phyloP scores from a whole-genome alignment of 1,140 invertebrate species.

The Drosophila equinoxialis region DNA sequence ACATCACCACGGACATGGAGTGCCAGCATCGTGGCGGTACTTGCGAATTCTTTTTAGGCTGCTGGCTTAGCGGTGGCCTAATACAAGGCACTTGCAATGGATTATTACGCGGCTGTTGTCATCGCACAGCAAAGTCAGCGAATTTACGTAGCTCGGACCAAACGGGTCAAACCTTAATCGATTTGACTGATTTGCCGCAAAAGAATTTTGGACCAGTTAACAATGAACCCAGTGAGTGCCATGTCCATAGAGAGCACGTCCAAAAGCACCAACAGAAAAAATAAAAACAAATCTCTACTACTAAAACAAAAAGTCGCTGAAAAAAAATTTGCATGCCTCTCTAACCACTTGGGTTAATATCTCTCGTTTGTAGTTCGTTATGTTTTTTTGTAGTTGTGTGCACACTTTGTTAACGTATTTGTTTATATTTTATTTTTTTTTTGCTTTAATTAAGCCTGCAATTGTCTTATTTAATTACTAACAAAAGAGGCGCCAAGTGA shows the following conservation, averaged over 20 bases:
- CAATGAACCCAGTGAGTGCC: constrained; percentile 89
- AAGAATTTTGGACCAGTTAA: constrained; percentile 87
- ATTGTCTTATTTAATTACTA: constrained; percentile 47
- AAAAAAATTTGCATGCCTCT: constrained; percentile 51
- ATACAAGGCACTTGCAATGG: constrained; percentile 93
- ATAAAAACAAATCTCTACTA: constrained; percentile 12
- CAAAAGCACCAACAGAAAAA: constrained; percentile 25
- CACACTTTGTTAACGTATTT: constrained; percentile 27
- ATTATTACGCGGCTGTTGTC: constrained; percentile 94
- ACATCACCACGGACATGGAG: constrained; percentile 83
- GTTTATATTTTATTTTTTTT: constrained; percentile 28
- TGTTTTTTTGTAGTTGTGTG: constrained; percentile 46
- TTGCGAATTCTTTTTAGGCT: constrained; percentile 96
- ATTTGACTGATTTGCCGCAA: constrained; percentile 82
- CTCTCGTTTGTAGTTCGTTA: constrained; percentile 36
- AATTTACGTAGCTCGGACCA: constrained; percentile 84
- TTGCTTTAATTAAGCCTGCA: constrained; percentile 52
- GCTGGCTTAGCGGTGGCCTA: constrained; percentile 95
- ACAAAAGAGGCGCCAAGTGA: constrained; percentile 45
- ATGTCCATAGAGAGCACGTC: constrained; percentile 64
- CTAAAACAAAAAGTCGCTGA: constrained; percentile 16
- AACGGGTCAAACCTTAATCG: constrained; percentile 72
- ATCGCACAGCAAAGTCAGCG: constrained; percentile 89
- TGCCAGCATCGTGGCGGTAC: constrained; percentile 88
- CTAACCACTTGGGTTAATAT: constrained; percentile 50